These are phyloP conservation scores for Ylistrum balloti DNA, from an alignment of 1,140 invertebrate species.

Conservation along the genomic window DNA sequence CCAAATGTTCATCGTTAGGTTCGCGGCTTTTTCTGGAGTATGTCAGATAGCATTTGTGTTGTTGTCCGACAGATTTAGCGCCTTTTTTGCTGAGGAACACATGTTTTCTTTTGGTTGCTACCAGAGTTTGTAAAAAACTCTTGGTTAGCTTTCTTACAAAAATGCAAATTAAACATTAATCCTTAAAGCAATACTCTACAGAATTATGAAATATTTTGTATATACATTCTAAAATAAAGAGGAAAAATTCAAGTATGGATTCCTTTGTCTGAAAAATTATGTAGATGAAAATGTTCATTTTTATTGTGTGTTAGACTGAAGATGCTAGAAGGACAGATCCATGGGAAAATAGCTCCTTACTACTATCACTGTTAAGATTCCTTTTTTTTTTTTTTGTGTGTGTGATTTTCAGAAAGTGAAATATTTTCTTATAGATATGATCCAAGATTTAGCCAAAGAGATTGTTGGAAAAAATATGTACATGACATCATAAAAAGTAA, in stretches of 20 bases:
- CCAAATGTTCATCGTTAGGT: slow-evolving; percentile 38
- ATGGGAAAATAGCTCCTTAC: not conserved
- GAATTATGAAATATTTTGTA: not conserved
- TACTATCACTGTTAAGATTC: not conserved
- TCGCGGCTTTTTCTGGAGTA: not conserved
- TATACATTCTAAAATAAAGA: not conserved
- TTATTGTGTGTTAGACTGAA: not conserved
- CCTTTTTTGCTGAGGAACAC: not conserved
- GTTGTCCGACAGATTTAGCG: slow-evolving; percentile 16
- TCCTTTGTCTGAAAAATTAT: no score
- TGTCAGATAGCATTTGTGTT: slow-evolving; percentile 39
- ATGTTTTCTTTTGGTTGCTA: not conserved
- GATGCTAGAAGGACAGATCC: not conserved
- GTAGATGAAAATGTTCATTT: not conserved
- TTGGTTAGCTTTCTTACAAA: slow-evolving; percentile 7
- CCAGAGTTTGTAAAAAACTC: not conserved
- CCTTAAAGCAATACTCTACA: not conserved
- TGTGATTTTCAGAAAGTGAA: slow-evolving; percentile 27
- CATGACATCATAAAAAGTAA: not conserved
- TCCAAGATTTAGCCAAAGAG: slow-evolving; percentile 26
- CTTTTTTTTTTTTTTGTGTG: no score
- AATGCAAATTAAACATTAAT: not conserved
- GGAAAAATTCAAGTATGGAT: not conserved
- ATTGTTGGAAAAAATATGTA: not conserved
- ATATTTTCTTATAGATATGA: slow-evolving; percentile 36